phyloP scores from a whole-genome alignment of 2,888 invertebrate genomes.

The Brachyptera risi region DNA sequence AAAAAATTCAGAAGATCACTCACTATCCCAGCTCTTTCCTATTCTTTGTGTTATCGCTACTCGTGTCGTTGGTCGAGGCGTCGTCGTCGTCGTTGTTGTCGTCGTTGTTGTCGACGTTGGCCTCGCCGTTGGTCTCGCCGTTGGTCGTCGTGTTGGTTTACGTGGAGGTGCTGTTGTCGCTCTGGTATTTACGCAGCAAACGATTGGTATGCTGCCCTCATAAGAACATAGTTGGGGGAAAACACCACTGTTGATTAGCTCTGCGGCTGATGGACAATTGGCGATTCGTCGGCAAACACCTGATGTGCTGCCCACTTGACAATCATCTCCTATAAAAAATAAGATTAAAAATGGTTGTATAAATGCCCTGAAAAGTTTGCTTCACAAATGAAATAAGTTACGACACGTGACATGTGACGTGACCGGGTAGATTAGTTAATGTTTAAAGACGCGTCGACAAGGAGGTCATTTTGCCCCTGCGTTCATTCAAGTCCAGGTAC shows the following conservation, averaged over 20 bases:
- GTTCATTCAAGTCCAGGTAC: too few relatives aligned
- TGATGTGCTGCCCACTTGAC: background rate
- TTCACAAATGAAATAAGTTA: too few relatives aligned
- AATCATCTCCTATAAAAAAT: slow-evolving; percentile 9
- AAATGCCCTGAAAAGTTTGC: too few relatives aligned
- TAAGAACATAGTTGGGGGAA: slow-evolving; percentile 3
- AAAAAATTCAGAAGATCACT: background rate
- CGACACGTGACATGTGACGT: too few relatives aligned
- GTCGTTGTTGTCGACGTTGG: background rate
- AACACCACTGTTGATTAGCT: background rate
- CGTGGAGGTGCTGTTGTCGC: background rate
- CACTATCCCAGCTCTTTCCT: slow-evolving; percentile 2
- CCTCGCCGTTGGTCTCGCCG: background rate
- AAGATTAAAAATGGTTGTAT: too few relatives aligned
- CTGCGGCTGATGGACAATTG: background rate
- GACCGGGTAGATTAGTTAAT: too few relatives aligned
- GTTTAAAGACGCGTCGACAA: too few relatives aligned
- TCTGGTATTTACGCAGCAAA: slow-evolving; percentile 15
- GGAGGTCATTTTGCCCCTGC: too few relatives aligned
- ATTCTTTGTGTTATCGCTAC: background rate
- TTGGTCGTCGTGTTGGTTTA: background rate
- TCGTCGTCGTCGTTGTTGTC: background rate
- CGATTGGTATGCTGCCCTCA: background rate
- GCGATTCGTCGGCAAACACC: background rate
- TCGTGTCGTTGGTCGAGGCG: background rate